phyloP scores from a whole-genome alignment of 2,797 vertebrate genomes.

The Megalops cyprinoides region DNA sequence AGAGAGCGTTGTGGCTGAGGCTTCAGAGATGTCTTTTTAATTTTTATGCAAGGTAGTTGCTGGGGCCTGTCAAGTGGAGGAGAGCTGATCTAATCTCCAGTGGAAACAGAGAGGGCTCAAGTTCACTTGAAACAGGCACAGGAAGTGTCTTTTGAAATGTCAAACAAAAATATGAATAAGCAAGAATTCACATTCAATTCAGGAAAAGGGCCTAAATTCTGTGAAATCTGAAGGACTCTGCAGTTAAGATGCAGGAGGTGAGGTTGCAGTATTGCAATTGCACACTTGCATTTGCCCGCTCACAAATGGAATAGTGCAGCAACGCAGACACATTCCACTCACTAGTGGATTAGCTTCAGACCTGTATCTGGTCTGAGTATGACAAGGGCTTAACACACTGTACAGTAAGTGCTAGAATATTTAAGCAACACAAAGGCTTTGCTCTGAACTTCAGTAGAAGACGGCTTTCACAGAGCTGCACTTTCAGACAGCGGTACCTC shows the following conservation, averaged over 20 bases:
- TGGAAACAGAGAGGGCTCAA: background rate
- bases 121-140: background rate
- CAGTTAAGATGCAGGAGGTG: background rate
- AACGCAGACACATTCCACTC: too few species aligned
- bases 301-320: too few species aligned
- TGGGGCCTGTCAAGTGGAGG: background rate
- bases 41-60: slow-evolving; percentile 5
- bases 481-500: background rate
- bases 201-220: background rate
- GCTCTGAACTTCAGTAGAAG: too few species aligned
- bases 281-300: too few species aligned
- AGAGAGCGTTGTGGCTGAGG: background rate
- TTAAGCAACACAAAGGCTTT: too few species aligned
- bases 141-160: background rate
- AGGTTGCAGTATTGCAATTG: background rate
- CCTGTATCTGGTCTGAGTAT: background rate
- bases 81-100: slow-evolving; percentile 5
- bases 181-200: background rate
- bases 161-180: background rate
- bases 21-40: background rate
- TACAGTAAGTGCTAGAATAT: background rate
- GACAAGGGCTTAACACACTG: too few species aligned
- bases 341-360: too few species aligned
- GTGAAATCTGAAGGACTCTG: too few species aligned
- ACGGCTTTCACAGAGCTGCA: background rate